These are phyloP conservation scores for Fulmarus glacialis DNA, from an alignment of 2,113 vertebrate species.

Conservation along the genomic window DNA sequence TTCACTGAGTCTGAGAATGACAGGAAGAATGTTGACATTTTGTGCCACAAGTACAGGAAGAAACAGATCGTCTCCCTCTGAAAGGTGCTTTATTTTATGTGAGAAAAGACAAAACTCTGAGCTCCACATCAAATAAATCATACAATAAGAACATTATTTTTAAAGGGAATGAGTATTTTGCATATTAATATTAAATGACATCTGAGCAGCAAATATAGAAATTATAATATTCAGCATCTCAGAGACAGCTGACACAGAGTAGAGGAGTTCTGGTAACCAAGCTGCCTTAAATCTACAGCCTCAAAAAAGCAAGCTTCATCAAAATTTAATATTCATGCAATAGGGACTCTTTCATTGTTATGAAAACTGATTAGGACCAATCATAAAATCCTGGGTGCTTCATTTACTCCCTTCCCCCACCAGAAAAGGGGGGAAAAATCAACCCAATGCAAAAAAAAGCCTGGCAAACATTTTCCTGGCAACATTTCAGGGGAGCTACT, in stretches of 20 bases:
- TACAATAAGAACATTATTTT: constrained; percentile 67
- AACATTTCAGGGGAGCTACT: constrained; percentile 16
- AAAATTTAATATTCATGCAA: constrained; percentile 62
- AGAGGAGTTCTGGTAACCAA: constrained; percentile 28
- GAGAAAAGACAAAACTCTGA: constrained; percentile 57
- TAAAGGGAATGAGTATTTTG: constrained; percentile 61
- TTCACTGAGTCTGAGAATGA: constrained; percentile 43
- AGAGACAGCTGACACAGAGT: constrained; percentile 25
- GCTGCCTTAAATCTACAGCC: constrained; percentile 36
- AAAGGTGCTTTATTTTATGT: constrained; percentile 60
- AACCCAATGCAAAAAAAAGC: background rate
- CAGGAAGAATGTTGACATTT: constrained; percentile 64
- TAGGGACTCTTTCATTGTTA: constrained; percentile 43
- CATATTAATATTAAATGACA: constrained; percentile 65
- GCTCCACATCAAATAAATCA: constrained; percentile 60
- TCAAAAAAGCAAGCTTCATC: constrained; percentile 19
- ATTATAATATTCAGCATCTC: constrained; percentile 33
- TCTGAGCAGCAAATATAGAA: constrained; percentile 42
- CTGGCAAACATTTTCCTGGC: constrained; percentile 21
- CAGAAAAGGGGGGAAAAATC: background rate
- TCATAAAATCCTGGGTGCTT: constrained; percentile 5
- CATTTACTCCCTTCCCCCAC: background rate
- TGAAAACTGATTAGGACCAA: constrained; percentile 36
- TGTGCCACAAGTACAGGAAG: constrained; percentile 21
- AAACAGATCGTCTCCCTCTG: constrained; percentile 50